These are phyloP conservation scores for Turdus rufiventris DNA, from an alignment of 2,113 vertebrate species.

Conservation along the genomic window DNA sequence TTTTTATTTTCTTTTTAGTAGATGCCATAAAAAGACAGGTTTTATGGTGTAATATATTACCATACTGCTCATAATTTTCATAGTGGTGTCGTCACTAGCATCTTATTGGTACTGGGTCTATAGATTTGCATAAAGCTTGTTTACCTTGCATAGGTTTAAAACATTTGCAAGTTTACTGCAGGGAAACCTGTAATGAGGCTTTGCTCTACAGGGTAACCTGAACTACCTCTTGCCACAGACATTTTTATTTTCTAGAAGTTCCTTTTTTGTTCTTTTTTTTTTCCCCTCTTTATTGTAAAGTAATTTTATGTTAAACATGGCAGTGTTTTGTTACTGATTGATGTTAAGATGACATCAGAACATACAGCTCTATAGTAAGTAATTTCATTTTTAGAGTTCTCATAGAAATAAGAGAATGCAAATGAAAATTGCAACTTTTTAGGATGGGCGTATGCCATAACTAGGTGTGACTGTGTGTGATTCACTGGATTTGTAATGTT, in stretches of 20 bases:
- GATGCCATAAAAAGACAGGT: neutral
- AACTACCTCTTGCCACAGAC: neutral
- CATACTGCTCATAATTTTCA: neutral
- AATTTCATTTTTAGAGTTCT: neutral
- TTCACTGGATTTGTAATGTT: neutral
- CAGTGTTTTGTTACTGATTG: neutral
- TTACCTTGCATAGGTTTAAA: neutral
- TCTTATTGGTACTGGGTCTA: neutral
- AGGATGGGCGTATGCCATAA: neutral
- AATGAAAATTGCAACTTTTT: neutral
- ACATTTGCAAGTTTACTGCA: neutral
- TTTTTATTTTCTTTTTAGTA: neutral
- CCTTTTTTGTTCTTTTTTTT: neutral
- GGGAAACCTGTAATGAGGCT: neutral
- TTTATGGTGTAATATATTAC: neutral
- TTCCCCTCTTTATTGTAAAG: neutral
- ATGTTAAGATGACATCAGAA: neutral
- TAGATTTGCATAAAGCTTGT: neutral
- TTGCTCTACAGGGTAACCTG: neutral
- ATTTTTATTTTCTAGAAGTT: neutral
- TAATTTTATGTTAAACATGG: neutral
- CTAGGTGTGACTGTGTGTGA: neutral
- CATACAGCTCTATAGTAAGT: rapidly evolving
- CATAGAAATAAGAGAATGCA: neutral
- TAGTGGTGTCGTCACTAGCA: neutral